These are phyloP conservation scores for Erynnis tages DNA, from an alignment of 2,888 invertebrate genomes.

Conservation along the genomic window DNA sequence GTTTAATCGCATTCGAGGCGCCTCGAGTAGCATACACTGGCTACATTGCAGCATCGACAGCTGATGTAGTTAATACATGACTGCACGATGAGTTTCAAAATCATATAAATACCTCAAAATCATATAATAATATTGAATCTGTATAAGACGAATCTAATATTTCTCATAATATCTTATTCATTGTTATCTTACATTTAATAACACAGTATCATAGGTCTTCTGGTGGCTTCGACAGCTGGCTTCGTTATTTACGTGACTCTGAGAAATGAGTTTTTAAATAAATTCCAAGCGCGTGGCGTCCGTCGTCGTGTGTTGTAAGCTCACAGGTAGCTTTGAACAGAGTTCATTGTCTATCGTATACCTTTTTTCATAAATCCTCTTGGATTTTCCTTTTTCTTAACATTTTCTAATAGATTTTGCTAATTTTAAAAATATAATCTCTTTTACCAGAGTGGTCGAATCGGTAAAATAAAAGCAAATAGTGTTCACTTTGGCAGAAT, in stretches of 20 bases:
- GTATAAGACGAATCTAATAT: too few species aligned
- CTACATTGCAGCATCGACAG: conserved; percentile 13
- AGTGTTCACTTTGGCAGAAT: too few species aligned
- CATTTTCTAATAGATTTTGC: too few species aligned
- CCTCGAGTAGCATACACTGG: too few species aligned
- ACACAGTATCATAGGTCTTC: not conserved
- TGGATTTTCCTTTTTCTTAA: too few species aligned
- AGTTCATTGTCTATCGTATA: conserved; percentile 5
- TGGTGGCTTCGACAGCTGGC: conserved; percentile 6
- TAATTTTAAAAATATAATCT: too few species aligned
- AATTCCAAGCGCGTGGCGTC: conserved; percentile 51
- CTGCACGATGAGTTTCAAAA: not conserved
- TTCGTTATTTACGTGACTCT: conserved; percentile 41
- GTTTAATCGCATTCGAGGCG: conserved; percentile 14
- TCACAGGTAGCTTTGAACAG: not conserved
- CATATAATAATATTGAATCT: too few species aligned
- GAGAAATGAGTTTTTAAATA: conserved; percentile 70
- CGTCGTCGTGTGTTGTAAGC: not conserved
- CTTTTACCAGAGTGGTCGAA: too few species aligned
- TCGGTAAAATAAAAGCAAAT: too few species aligned
- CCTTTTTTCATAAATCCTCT: too few species aligned
- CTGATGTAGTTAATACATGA: conserved; percentile 1
- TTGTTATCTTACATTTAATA: too few species aligned
- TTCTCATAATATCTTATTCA: too few species aligned
- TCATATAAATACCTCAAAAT: not conserved